These are phyloP conservation scores for Actinernus sp. DNA, from an alignment of 92 coral and sea anemone genomes.

Conservation along the genomic window DNA sequence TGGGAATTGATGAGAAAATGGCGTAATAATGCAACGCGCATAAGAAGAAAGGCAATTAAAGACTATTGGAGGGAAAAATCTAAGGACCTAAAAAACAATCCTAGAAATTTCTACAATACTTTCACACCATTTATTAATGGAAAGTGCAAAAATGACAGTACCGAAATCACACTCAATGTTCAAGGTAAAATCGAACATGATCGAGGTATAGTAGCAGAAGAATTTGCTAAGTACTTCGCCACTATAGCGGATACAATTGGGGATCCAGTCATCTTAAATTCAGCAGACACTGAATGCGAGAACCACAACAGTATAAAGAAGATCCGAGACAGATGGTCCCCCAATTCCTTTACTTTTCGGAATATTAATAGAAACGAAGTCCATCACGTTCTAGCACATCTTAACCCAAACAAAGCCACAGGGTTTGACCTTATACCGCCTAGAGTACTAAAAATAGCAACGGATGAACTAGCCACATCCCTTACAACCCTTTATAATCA, in stretches of 20 bases:
- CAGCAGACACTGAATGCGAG: constrained; percentile 1
- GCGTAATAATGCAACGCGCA: constrained; percentile 42
- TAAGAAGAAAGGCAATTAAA: constrained; percentile 51
- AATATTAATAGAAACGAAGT: constrained; percentile 11
- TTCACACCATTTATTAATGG: constrained; percentile 43
- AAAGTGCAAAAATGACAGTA: constrained; percentile 3
- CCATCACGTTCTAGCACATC: not conserved
- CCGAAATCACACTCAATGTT: constrained; percentile 6
- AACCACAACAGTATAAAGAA: not conserved
- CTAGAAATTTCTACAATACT: constrained; percentile 42
- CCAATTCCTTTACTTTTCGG: constrained; percentile 1
- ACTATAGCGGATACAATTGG: constrained; percentile 14
- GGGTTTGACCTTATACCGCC: constrained; percentile 22
- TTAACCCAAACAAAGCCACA: constrained; percentile 16
- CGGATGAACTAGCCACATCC: constrained; percentile 19
- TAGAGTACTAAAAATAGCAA: constrained; percentile 9
- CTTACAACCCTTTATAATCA: constrained; percentile 15
- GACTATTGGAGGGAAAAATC: constrained; percentile 36
- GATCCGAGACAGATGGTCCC: not conserved
- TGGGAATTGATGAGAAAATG: constrained; percentile 48
- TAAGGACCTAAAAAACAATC: constrained; percentile 31
- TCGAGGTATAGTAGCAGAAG: too few relatives aligned
- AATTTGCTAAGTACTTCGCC: constrained; percentile 2
- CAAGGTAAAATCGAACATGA: constrained; percentile 9
- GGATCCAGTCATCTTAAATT: not conserved